These are phyloP conservation scores for Cryptus viduatorius DNA, from an alignment of 2,888 invertebrate species.

Conservation along the genomic window DNA sequence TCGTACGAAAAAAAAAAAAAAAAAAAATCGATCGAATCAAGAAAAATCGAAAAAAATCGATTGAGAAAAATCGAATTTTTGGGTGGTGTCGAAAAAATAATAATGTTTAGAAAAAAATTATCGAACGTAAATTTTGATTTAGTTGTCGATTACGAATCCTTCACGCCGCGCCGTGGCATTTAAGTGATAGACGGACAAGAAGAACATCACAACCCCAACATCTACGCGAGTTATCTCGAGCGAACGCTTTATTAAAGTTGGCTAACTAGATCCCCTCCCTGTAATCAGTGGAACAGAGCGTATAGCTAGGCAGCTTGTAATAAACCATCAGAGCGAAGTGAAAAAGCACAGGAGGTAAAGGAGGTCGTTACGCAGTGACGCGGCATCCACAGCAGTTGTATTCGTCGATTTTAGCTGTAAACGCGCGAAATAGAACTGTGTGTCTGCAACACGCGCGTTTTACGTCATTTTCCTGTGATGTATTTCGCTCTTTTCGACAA, in stretches of 20 bases:
- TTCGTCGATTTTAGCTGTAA: conserved; percentile 35
- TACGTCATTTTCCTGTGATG: conserved; percentile 24
- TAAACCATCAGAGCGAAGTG: conserved; percentile 38
- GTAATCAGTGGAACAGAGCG: conserved; percentile 35
- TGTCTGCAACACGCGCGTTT: conserved; percentile 47
- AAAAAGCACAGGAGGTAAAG: not conserved
- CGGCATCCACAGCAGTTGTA: not conserved
- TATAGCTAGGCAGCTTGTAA: conserved; percentile 42
- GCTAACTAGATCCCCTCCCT: conserved; percentile 42
- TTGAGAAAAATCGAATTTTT: too few species aligned
- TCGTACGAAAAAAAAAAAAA: not conserved
- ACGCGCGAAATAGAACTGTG: conserved; percentile 42
- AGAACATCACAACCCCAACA: conserved; percentile 30
- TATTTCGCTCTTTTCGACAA: conserved; percentile 8
- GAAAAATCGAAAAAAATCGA: too few species aligned
- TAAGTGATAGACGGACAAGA: conserved; percentile 1
- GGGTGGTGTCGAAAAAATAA: too few species aligned
- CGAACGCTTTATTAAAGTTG: conserved; percentile 45
- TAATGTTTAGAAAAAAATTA: too few species aligned
- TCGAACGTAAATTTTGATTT: not conserved
- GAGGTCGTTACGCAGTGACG: not conserved
- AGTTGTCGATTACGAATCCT: not conserved
- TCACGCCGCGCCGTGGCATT: not conserved
- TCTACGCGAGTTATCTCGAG: conserved; percentile 44
- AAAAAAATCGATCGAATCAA: not conserved